phyloP scores from a whole-genome alignment of 1,140 invertebrate genomes.

The Yoshiicerus persimilis region DNA sequence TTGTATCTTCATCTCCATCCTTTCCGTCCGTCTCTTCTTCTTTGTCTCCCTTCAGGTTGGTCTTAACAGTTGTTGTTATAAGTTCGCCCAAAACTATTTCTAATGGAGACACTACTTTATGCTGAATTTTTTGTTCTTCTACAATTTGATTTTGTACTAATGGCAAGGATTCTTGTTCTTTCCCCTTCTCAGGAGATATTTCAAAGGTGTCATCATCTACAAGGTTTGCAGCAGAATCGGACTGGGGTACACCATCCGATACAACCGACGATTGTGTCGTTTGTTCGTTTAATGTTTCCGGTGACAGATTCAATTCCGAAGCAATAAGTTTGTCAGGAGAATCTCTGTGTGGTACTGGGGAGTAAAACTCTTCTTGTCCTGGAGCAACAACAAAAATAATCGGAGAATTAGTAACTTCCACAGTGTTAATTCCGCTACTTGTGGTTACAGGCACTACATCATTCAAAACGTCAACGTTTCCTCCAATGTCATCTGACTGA shows the following conservation, averaged over 20 bases:
- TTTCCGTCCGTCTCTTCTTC: not conserved
- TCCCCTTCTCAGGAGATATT: not conserved
- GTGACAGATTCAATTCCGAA: not conserved
- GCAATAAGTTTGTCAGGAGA: not conserved
- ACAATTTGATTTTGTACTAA: not conserved
- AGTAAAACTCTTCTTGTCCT: not conserved
- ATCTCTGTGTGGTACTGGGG: not conserved
- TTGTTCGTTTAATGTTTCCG: not conserved
- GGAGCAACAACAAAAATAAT: constrained; percentile 5
- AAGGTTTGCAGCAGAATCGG: not conserved
- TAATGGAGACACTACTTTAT: not conserved
- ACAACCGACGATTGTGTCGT: not conserved
- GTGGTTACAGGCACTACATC: not conserved
- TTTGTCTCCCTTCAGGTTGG: not conserved
- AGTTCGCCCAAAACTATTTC: not conserved
- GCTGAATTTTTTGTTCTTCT: not conserved
- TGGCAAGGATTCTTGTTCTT: not conserved
- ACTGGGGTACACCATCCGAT: not conserved
- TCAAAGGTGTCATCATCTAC: not conserved
- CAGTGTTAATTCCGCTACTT: too few relatives aligned
- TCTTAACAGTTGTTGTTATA: not conserved
- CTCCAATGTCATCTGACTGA: not conserved
- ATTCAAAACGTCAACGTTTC: not conserved
- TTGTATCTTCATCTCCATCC: not conserved
- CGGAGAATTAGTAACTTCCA: not conserved